These are phyloP conservation scores for Acanthurus leucopareius DNA, from an alignment of 2,797 vertebrate genomes.

Conservation along the genomic window DNA sequence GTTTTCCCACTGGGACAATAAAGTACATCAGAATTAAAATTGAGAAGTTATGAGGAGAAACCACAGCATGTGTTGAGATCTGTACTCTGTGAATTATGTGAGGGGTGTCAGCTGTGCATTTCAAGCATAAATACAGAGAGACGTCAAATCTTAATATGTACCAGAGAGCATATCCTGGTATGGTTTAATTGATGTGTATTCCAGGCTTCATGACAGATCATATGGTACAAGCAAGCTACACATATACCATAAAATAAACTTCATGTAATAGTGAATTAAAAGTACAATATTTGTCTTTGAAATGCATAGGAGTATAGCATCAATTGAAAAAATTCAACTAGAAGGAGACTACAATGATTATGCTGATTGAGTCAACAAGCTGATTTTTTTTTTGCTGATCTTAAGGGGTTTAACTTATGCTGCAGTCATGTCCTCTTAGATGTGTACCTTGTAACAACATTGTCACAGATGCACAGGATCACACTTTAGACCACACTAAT, in stretches of 20 bases:
- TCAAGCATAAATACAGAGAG: not conserved
- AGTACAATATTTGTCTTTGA: too few species aligned
- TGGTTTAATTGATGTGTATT: slow-evolving; percentile 17
- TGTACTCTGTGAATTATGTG: not conserved
- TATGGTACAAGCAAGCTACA: not conserved
- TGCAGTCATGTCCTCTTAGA: too few species aligned
- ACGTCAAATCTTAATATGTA: not conserved
- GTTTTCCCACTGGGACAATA: slow-evolving; percentile 34
- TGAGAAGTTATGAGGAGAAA: slow-evolving; percentile 24
- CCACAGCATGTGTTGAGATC: slow-evolving; percentile 28
- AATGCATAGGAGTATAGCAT: too few species aligned
- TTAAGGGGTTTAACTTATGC: too few species aligned
- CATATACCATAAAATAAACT: not conserved
- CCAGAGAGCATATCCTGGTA: not conserved
- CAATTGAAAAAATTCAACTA: too few species aligned
- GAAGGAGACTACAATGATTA: too few species aligned
- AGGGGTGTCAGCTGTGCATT: not conserved
- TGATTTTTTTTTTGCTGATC: too few species aligned
- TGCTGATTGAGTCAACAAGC: too few species aligned
- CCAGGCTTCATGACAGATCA: slow-evolving; percentile 5
- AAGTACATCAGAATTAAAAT: slow-evolving; percentile 38
- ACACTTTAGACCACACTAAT: too few species aligned
- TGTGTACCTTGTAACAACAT: too few species aligned
- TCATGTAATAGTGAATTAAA: not conserved
- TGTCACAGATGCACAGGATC: too few species aligned